Evolutionary conservation across 2,797 vertebrate genomes (phyloP).

Genomic region (Novumbra hubbsi): DNA sequence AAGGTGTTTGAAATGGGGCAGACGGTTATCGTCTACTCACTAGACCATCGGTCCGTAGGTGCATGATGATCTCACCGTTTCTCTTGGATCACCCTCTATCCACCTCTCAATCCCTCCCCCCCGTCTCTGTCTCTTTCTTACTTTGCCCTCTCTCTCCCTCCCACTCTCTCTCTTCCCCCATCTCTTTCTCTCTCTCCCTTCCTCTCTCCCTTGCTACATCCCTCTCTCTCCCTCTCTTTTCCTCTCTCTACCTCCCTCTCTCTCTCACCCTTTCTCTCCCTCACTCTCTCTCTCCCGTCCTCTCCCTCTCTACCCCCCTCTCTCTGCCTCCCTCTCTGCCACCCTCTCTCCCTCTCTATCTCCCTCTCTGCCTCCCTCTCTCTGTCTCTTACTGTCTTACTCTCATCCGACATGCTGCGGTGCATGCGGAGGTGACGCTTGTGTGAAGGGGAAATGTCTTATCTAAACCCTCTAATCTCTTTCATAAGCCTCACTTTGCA

Average conservation of each 20-base stretch:
- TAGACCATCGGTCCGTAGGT: background rate
- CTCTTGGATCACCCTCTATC: background rate
- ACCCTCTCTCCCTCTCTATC: background rate
- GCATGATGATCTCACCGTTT: background rate
- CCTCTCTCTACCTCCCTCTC: background rate
- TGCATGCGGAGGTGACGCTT: conserved; percentile 33
- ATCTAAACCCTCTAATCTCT: conserved; percentile 59
- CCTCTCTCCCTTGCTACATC: background rate
- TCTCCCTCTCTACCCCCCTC: background rate
- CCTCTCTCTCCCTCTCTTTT: conserved; percentile 6
- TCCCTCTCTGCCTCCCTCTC: conserved; percentile 20
- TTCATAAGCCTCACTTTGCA: conserved; percentile 56
- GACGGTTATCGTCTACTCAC: background rate
- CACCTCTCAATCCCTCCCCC: background rate
- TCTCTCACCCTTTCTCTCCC: background rate
- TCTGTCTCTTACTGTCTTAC: background rate
- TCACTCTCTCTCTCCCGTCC: background rate
- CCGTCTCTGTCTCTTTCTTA: background rate
- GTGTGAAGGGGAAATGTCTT: conserved; percentile 40
- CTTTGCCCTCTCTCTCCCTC: conserved; percentile 4
- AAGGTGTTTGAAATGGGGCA: too few species aligned
- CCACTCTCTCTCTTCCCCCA: background rate
- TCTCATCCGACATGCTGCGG: conserved; percentile 30
- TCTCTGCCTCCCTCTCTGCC: background rate
- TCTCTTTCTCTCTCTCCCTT: background rate